Percentiles rank a stretch among this genome's conserved stretches.
These are phyloP conservation scores for Eumaeus atala DNA, from an alignment of 1,140 invertebrate species.

Conservation along the genomic window DNA sequence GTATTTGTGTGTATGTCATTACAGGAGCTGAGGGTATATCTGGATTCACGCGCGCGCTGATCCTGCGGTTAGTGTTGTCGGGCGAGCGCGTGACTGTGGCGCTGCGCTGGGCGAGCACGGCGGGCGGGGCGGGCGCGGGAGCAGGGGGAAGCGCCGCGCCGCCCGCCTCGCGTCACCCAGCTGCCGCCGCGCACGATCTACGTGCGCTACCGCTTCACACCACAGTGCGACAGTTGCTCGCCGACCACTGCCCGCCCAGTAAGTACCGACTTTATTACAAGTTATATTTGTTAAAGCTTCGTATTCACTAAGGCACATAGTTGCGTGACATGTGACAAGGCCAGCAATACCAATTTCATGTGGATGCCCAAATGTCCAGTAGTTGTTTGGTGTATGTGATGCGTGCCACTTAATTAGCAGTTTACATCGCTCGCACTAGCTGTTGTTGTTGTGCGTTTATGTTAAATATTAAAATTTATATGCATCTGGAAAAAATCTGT, in stretches of 20 bases:
- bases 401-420: too few species aligned
- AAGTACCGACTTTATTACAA: conserved; percentile 18
- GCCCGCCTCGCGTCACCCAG: conserved; percentile 28
- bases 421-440: too few species aligned
- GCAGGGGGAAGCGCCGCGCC: conserved; percentile 18
- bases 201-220: conserved; percentile 84
- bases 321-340: too few species aligned
- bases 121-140: conserved; percentile 42
- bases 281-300: not conserved
- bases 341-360: too few species aligned
- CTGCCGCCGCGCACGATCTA: conserved; percentile 74
- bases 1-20: too few species aligned
- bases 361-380: too few species aligned
- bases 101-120: conserved; percentile 74
- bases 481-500: too few species aligned
- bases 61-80: conserved; percentile 89
- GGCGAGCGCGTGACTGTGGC: conserved; percentile 87
- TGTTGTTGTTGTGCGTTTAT: too few species aligned
- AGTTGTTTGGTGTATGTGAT: too few species aligned
- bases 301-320: too few species aligned
- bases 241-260: conserved; percentile 69
- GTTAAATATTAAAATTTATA: too few species aligned
- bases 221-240: conserved; percentile 74
- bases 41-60: conserved; percentile 89
- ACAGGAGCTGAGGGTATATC: conserved; percentile 76